These are phyloP conservation scores for Hoplodrina blanda DNA, from an alignment of 2,888 invertebrate species.

Conservation along the genomic window DNA sequence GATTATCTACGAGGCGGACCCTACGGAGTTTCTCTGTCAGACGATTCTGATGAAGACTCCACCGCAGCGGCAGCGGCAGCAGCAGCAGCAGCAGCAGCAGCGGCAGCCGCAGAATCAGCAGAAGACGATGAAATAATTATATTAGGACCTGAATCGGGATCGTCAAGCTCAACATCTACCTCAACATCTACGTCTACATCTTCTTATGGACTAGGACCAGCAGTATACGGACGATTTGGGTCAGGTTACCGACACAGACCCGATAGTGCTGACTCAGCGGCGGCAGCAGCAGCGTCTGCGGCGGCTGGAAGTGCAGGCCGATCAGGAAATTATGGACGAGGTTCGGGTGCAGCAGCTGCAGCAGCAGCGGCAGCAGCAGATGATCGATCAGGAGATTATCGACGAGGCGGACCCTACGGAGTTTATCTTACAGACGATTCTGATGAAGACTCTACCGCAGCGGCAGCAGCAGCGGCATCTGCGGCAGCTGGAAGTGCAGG, in stretches of 20 bases:
- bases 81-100: not conserved
- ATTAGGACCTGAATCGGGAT: not conserved
- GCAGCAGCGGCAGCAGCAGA: conserved; percentile 12
- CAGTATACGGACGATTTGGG: too few relatives aligned
- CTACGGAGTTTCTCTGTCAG: not conserved
- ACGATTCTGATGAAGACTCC: not conserved
- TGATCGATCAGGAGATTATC: not conserved
- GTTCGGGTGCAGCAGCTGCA: not conserved
- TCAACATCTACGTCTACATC: not conserved
- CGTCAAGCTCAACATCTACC: not conserved
- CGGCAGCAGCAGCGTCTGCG: conserved; percentile 17
- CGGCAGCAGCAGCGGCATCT: not conserved
- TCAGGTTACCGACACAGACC: conserved; percentile 3
- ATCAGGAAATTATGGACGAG: too few relatives aligned
- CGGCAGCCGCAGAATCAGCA: not conserved
- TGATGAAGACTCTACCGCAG: not conserved
- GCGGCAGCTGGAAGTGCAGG: not conserved
- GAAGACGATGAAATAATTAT: conserved; percentile 4
- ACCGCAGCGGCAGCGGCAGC: not conserved
- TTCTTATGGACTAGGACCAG: not conserved
- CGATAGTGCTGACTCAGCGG: too few relatives aligned
- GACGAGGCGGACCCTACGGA: too few relatives aligned
- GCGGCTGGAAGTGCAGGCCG: conserved; percentile 5
- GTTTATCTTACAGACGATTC: too few relatives aligned
- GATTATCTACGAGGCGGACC: too few relatives aligned